Conservation (phyloP, 2,888 invertebrate genomes). For the Hydriomena furcata region DNA sequence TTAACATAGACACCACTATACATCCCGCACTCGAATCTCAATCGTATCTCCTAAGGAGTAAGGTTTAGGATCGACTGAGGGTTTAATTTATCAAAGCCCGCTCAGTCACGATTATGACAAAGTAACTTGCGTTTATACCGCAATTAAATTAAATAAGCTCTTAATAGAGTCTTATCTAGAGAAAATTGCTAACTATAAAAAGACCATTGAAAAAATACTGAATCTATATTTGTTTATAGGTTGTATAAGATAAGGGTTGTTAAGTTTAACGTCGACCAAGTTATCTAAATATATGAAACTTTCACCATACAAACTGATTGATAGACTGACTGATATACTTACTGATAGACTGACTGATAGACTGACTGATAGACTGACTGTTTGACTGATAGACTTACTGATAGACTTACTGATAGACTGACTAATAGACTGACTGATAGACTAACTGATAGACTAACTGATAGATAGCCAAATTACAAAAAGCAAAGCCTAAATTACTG, state of each 20-base stretch:
- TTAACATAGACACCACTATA: conserved; percentile 12
- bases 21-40: conserved; percentile 4
- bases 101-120: conserved; percentile 29
- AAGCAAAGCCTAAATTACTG: too few relatives aligned
- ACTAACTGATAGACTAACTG: too few relatives aligned
- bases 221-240: background rate
- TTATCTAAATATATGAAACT: too few relatives aligned
- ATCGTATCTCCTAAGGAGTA: background rate
- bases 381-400: too few relatives aligned
- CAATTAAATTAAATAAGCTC: conserved; percentile 44
- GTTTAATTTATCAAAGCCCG: conserved; percentile 10
- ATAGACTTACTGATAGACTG: too few relatives aligned
- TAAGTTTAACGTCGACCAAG: background rate
- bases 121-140: conserved; percentile 40
- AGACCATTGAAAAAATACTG: background rate
- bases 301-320: too few relatives aligned
- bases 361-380: too few relatives aligned
- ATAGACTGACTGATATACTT: too few relatives aligned
- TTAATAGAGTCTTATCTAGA: conserved; percentile 35
- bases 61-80: conserved; percentile 16
- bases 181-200: conserved; percentile 11
- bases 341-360: too few relatives aligned
- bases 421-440: too few relatives aligned
- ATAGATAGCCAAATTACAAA: too few relatives aligned
- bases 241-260: background rate